These are phyloP conservation scores for Morone chrysops DNA, from an alignment of 2,113 vertebrate species.

Conservation along the genomic window DNA sequence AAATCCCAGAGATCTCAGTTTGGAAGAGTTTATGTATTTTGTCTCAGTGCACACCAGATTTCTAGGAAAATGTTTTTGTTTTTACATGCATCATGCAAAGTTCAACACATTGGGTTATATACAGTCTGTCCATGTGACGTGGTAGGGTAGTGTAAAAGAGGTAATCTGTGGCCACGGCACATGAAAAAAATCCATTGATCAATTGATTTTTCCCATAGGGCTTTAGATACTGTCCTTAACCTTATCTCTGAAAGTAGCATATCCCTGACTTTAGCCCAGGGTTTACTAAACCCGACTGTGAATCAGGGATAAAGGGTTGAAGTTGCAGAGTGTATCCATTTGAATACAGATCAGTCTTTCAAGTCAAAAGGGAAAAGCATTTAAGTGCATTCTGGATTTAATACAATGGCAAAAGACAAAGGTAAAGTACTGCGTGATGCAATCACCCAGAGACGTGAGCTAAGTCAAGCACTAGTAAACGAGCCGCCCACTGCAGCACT, in stretches of 20 bases:
- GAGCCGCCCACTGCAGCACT: no score
- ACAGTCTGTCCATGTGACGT: background rate
- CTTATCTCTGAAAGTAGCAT: background rate
- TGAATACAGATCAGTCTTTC: no score
- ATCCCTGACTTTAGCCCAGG: background rate
- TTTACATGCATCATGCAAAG: background rate
- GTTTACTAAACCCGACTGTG: background rate
- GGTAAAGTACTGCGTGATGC: no score
- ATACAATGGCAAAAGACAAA: no score
- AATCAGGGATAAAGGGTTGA: no score
- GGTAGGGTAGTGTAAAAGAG: background rate
- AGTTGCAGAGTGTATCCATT: no score
- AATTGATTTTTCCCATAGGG: background rate
- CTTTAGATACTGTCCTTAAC: background rate
- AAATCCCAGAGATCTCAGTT: conserved; percentile 3
- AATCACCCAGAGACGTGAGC: no score
- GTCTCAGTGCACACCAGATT: background rate
- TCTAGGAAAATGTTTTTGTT: background rate
- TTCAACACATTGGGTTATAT: background rate
- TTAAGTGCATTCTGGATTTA: no score
- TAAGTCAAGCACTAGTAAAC: no score
- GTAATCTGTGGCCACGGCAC: background rate
- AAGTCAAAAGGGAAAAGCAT: no score
- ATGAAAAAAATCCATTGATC: no score
- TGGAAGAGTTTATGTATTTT: background rate